Conservation (phyloP, 2,888 invertebrate species). For the Saturnia pavonia region DNA sequence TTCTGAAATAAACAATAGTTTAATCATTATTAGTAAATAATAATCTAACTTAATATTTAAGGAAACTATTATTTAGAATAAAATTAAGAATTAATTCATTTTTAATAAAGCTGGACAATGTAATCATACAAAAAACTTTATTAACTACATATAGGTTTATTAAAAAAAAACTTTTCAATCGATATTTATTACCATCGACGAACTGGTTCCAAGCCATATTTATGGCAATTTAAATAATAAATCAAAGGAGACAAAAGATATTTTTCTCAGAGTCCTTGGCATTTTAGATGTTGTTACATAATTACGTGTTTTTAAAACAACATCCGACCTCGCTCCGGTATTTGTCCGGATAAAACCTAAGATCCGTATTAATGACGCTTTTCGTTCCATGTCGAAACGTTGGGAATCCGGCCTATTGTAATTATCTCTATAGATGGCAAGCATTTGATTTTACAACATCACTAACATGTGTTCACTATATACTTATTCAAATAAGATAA, state of each 20-base stretch:
- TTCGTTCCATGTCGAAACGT: not conserved
- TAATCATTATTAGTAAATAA: too few relatives aligned
- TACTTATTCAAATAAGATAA: too few relatives aligned
- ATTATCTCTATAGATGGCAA: not conserved
- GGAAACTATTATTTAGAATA: too few relatives aligned
- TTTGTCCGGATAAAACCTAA: slow-evolving; percentile 37
- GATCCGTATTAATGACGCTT: slow-evolving; percentile 40
- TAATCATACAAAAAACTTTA: too few relatives aligned
- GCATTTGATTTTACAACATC: not conserved
- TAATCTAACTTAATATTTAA: too few relatives aligned
- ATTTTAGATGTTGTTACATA: slow-evolving; percentile 29
- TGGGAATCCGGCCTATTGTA: not conserved
- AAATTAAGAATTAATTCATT: too few relatives aligned
- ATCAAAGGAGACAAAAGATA: slow-evolving; percentile 24
- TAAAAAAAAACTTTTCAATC: too few relatives aligned
- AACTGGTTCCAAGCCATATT: not conserved
- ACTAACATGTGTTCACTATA: not conserved
- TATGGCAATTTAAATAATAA: slow-evolving; percentile 24
- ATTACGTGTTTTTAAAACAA: slow-evolving; percentile 19
- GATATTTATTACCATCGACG: not conserved
- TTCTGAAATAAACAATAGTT: not conserved
- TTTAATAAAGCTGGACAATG: too few relatives aligned
- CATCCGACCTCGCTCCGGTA: slow-evolving; percentile 49
- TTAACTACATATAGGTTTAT: too few relatives aligned
- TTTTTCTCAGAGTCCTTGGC: slow-evolving; percentile 36